A percentile compares a stretch with the other conserved stretches of the same genome.
Conservation (phyloP, 2,888 invertebrate species). For the Agrilus mali region DNA sequence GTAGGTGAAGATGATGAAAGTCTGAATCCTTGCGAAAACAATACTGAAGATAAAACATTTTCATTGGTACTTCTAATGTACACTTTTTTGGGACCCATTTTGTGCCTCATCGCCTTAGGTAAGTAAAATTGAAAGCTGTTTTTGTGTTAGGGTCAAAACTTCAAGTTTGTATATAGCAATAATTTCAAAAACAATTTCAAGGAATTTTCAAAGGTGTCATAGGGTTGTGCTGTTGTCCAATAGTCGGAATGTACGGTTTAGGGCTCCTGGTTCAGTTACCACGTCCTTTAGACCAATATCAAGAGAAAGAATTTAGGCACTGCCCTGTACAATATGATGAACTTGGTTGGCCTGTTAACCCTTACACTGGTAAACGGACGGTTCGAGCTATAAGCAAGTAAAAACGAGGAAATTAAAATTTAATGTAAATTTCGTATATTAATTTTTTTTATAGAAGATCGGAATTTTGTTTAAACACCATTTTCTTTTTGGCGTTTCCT, state of each 20-base stretch:
- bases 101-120: too few relatives aligned
- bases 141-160: too few relatives aligned
- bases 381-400: conserved; percentile 30
- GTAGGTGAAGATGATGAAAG: too few relatives aligned
- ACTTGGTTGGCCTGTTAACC: conserved; percentile 28
- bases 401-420: background rate
- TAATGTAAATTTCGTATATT: background rate
- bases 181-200: conserved; percentile 17
- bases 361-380: conserved; percentile 27
- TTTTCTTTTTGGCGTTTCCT: conserved; percentile 37
- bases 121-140: too few relatives aligned
- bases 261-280: conserved; percentile 19
- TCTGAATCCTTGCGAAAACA: too few relatives aligned
- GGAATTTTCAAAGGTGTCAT: conserved; percentile 15
- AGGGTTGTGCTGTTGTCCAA: conserved; percentile 13
- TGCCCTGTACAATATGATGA: conserved; percentile 25
- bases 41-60: too few relatives aligned
- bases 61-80: too few relatives aligned
- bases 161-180: too few relatives aligned
- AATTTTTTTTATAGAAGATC: conserved; percentile 23
- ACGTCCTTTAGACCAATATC: conserved; percentile 21
- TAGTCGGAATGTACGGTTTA: conserved; percentile 21
- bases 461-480: conserved; percentile 35
- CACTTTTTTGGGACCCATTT: too few relatives aligned
- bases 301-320: conserved; percentile 24